Evolutionary conservation across 2,888 invertebrate species (phyloP), one percentile per base, ranked within the genome.

Genomic region (Himalopsyche tibetana): DNA sequence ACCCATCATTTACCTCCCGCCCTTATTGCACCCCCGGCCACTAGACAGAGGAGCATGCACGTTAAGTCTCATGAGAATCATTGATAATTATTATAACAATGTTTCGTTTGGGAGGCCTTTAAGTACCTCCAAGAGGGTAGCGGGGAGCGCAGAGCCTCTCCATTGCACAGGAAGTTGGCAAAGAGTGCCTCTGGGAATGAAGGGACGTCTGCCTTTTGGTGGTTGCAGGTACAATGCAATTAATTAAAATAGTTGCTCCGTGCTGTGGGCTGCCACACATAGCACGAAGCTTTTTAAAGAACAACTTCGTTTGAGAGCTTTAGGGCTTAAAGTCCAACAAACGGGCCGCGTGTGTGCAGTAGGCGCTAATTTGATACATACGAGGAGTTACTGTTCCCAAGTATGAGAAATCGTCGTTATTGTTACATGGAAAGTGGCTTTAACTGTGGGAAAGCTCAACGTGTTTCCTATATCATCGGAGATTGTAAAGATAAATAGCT

Each of bases 71-170:
- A 55, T 79, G 91, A 92, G 93, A 92, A 90, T 91, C 92, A 92
- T 92, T 92, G 93, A 92, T 93, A 93, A 93, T 93, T 93, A 93
- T 93, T 92, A 93, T 88, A 89, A 89, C 89, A 89, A 89, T 89
- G 89, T 89, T 89, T 87, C 88, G 89, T 88, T 88, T 87, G 89
- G 88, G 91, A 91, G 90, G 90, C 91, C 89, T 90, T 88, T 87
- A 87, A 88, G 88, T 87, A 88, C 86, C 89, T 89, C 88, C 82
- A 87, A 83, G 87, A 80, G 86, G 85, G 84, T 85, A 89, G 84
- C 85, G 88, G 89, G 89, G 89, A 89, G 89, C 89, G 89, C 28
- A 12, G 74, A n/a, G 83, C 83, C 85, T 83, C 55, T 74, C 79
- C 79, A 74, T 74, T 81, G 42, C 82, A 56, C 82, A 51, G 84